A percentile compares a stretch with the other conserved stretches of the same genome.
These are phyloP conservation scores for Lagorchestes hirsutus DNA, from an alignment of 2,797 vertebrate genomes.

Conservation along the genomic window DNA sequence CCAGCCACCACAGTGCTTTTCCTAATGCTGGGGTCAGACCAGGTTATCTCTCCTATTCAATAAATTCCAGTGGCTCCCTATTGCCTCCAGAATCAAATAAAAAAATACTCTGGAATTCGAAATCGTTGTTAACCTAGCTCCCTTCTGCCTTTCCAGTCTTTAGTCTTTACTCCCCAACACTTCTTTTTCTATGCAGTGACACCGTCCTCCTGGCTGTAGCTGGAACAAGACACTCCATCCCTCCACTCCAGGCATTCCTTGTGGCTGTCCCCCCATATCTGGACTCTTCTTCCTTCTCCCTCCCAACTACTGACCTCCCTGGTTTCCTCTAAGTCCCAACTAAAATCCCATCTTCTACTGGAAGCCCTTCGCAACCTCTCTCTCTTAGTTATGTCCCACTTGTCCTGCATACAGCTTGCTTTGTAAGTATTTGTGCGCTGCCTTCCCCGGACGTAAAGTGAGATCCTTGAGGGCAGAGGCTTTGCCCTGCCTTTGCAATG, in stretches of 20 bases:
- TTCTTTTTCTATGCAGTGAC: background rate
- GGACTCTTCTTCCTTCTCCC: no score
- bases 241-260: background rate
- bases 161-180: background rate
- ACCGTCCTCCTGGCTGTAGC: no score
- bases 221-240: background rate
- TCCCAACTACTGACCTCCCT: no score
- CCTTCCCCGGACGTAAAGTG: background rate
- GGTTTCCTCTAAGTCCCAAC: background rate
- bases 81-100: no score
- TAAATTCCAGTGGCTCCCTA: no score
- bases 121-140: no score
- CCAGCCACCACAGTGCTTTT: background rate
- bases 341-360: background rate
- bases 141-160: background rate
- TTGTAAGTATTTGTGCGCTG: background rate
- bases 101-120: no score
- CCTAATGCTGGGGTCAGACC: background rate
- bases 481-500: background rate
- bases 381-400: background rate
- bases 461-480: background rate
- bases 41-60: no score
- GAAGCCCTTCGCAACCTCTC: no score
- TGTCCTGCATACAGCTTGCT: background rate
- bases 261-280: no score